Base-by-base conservation (phyloP, 2,797 vertebrate species). In the Rallus crepitans region DNA sequence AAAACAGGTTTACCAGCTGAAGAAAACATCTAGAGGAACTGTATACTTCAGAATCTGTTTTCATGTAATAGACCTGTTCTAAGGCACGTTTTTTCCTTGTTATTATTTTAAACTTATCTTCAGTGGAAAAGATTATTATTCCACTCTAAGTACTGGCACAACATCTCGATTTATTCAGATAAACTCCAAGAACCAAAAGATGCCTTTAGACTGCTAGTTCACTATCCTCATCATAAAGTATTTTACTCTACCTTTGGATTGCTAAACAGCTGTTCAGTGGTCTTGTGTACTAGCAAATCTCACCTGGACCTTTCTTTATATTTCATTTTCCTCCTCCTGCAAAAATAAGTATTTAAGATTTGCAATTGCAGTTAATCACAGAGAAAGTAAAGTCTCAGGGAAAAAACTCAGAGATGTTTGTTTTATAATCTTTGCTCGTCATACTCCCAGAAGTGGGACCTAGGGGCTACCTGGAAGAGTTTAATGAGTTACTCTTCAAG, bases 51-150 rank as follows among this genome's bases (percentile, higher is more conserved):
- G 81, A 40, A 88, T 78, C 80, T 70, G 47, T 48, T 71, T 76
- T 80, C 77, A 94, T 17, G 2, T 11, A 91, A 91, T 24, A 84
- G 30, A 61, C 61, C 21, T n/a, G 24, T 53, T 90, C 18, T 42
- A 88, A 81, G 40, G 28, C 53, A 84, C 12, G 11, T 23, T 72
- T 92, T 76, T 72, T 31, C 21, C n/a, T 93, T 81, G 48, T 50
- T 83, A 68, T 83, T 93, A 78, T 47, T 83, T 90, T 66, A 85
- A 85, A 37, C 12, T 82, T 39, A 93, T 60, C 77, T 94, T 86
- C 65, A 83, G 31, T 42, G 47, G 28, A 45, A 78, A 83, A 83
- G 2, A 70, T 39, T 59, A 71, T 60, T 85, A 75, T 25, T 82
- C 12, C 30, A 37, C 30, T 77, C 50, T 19, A 57, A 76, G 47